Conservation (phyloP, 2,888 invertebrate species). For the Zele albiditarsus region DNA sequence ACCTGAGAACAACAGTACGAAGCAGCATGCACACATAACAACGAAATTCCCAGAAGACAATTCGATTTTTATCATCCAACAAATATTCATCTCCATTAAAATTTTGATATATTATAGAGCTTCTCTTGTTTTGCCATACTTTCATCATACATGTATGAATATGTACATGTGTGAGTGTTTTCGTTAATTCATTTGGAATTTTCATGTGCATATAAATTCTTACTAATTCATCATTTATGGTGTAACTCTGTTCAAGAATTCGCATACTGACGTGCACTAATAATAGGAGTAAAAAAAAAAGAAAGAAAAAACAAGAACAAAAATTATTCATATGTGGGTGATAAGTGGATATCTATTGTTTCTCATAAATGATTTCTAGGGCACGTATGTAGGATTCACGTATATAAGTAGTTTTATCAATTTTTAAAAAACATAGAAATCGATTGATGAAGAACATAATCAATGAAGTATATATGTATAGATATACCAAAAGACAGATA, state of each 20-base stretch:
- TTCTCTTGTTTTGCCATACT: background rate
- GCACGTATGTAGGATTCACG: background rate
- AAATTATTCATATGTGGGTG: background rate
- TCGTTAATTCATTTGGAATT: background rate
- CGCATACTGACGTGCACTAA: background rate
- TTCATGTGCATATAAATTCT: background rate
- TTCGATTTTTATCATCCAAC: background rate
- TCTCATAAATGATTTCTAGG: background rate
- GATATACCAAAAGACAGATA: conserved; percentile 2
- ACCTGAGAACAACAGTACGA: conserved; percentile 30
- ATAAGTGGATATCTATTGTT: background rate
- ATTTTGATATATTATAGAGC: background rate
- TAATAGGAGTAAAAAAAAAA: background rate
- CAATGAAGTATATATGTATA: conserved; percentile 32
- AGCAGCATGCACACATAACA: conserved; percentile 24
- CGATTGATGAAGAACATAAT: background rate
- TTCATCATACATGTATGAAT: background rate
- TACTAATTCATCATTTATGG: background rate
- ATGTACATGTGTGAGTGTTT: background rate
- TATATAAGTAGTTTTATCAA: background rate
- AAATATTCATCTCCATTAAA: background rate
- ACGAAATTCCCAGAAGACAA: conserved; percentile 19
- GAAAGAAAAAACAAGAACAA: background rate
- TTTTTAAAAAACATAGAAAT: background rate
- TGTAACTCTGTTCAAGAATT: background rate